A percentile compares a stretch with the other conserved stretches of the same genome.
Conservation (phyloP, 2,888 invertebrate species). For the Eulithis prunata region DNA sequence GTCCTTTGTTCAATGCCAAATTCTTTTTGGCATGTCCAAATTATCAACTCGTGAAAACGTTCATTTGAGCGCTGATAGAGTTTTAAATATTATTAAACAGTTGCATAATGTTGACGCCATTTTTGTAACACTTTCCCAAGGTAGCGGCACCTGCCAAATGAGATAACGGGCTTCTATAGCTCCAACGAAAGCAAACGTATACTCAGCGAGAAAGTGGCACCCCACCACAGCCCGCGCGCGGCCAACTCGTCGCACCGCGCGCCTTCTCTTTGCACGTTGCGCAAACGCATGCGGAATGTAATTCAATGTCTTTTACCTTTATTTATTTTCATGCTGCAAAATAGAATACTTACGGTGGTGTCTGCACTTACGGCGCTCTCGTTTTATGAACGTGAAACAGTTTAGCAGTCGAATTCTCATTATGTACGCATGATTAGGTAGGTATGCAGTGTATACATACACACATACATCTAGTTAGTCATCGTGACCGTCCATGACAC, state of each 20-base stretch:
- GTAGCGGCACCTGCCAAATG: conserved; percentile 80
- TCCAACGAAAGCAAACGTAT: conserved; percentile 81
- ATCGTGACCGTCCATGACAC: conserved; percentile 51
- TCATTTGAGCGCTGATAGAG: conserved; percentile 3
- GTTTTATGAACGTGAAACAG: conserved; percentile 38
- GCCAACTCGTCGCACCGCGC: conserved; percentile 41
- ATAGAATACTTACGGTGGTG: conserved; percentile 25
- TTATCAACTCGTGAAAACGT: conserved; percentile 1
- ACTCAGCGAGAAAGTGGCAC: conserved; percentile 76
- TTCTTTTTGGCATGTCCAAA: conserved; percentile 25
- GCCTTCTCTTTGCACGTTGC: conserved; percentile 78
- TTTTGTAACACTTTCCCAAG: conserved; percentile 79
- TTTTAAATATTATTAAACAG: conserved; percentile 40
- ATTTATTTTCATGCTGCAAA: conserved; percentile 32
- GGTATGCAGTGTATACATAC: no score
- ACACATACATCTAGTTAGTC: conserved; percentile 10
- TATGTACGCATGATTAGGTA: background rate
- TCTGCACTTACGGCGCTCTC: conserved; percentile 33
- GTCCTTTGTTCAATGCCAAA: conserved; percentile 48
- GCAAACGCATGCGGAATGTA: conserved; percentile 72
- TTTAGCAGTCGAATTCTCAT: conserved; percentile 16
- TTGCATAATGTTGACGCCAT: conserved; percentile 70
- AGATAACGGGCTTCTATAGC: conserved; percentile 74
- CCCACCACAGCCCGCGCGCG: conserved; percentile 47
- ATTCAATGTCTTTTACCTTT: conserved; percentile 53